These are phyloP conservation scores for Morus bassanus DNA, from an alignment of 2,797 vertebrate genomes.

Conservation along the genomic window DNA sequence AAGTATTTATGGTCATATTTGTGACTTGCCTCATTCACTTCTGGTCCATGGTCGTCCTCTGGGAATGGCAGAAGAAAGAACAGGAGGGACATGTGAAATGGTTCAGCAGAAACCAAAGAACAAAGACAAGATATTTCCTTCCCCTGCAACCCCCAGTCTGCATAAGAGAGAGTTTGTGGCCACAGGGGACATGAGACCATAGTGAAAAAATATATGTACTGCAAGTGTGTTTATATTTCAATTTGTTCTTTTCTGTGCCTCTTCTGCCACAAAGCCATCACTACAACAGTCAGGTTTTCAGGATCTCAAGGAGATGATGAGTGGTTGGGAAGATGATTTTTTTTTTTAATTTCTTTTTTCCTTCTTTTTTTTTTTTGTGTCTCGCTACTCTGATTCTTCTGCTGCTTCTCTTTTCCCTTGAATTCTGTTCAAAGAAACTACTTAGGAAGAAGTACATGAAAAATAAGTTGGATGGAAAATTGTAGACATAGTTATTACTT, in stretches of 20 bases:
- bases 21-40: conserved; percentile 63
- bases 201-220: neutral
- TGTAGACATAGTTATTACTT: neutral
- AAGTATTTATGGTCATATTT: conserved; percentile 68
- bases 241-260: neutral
- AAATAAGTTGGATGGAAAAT: neutral
- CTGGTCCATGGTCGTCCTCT: conserved; percentile 43
- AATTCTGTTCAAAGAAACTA: neutral
- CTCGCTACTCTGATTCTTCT: neutral
- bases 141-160: neutral
- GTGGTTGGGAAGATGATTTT: neutral
- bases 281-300: neutral
- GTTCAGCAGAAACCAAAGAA: conserved; percentile 28
- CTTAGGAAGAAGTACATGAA: neutral
- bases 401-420: neutral
- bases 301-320: neutral
- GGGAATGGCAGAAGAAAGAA: conserved; percentile 6
- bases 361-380: neutral
- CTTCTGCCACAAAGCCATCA: neutral
- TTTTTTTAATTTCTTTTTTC: neutral
- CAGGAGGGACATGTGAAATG: conserved; percentile 42
- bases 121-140: conserved; percentile 27
- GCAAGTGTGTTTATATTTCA: neutral
- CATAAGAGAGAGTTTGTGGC: neutral
- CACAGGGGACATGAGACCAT: neutral